phyloP scores from a whole-genome alignment of 2,888 invertebrate species.

The Parasteatoda lunata region DNA sequence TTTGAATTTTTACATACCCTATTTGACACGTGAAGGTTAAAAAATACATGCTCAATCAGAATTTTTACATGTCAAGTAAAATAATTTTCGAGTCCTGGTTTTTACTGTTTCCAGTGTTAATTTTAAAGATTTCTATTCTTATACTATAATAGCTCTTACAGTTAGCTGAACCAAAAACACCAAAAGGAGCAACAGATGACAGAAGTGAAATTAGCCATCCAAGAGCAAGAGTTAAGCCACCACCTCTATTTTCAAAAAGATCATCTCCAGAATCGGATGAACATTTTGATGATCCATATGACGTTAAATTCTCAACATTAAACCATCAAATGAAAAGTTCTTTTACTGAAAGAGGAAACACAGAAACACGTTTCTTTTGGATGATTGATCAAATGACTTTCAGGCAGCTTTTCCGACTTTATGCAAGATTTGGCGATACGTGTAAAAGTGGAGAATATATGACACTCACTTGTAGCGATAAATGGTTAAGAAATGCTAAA shows the following conservation, averaged over 20 bases:
- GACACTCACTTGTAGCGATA: conserved; percentile 90
- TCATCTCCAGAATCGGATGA: conserved; percentile 49
- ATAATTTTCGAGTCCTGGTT: no score
- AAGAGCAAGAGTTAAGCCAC: conserved; percentile 30
- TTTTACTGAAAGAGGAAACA: conserved; percentile 51
- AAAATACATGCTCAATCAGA: no score
- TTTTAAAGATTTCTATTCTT: conserved; percentile 3
- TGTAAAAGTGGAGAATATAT: conserved; percentile 89
- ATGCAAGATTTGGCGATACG: conserved; percentile 89
- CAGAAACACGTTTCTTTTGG: conserved; percentile 50
- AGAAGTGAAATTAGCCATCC: conserved; percentile 37
- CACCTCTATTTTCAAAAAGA: conserved; percentile 42
- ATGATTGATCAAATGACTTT: conserved; percentile 74
- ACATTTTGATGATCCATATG: conserved; percentile 40
- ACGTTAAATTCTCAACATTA: conserved; percentile 47
- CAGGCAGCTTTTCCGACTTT: conserved; percentile 84
- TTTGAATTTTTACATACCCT: no score
- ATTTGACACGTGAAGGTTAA: no score
- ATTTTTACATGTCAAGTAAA: no score
- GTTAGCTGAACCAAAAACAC: conserved; percentile 50
- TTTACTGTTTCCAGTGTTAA: background rate
- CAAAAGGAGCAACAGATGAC: conserved; percentile 44
- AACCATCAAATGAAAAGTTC: conserved; percentile 54
- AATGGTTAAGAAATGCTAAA: conserved; percentile 94
- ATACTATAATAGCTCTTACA: conserved; percentile 24